Conservation (phyloP, 1,140 invertebrate species). For the Phymastichus coffea region DNA sequence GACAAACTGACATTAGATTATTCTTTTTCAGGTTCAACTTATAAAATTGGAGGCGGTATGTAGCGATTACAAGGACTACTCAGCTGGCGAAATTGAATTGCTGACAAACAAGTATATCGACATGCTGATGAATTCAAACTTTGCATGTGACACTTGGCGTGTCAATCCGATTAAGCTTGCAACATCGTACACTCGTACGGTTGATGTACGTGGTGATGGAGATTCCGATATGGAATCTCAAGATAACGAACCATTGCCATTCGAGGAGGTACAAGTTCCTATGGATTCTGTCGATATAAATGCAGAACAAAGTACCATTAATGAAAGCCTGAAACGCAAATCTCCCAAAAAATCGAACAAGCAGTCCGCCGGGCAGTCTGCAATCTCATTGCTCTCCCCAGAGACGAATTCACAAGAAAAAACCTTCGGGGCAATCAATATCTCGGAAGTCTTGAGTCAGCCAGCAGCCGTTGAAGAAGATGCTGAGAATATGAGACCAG, state of each 20-base stretch:
- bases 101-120: conserved; percentile 27
- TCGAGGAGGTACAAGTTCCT: no score
- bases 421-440: not conserved
- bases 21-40: conserved; percentile 22
- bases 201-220: no score
- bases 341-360: not conserved
- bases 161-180: no score
- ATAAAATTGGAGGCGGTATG: conserved; percentile 31
- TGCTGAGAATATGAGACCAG: no score
- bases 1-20: not conserved
- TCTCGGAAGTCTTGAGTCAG: not conserved
- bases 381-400: not conserved
- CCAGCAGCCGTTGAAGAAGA: no score
- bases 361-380: not conserved
- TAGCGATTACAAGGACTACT: conserved; percentile 19
- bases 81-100: conserved; percentile 25
- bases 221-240: no score
- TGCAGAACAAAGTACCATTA: no score
- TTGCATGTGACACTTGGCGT: conserved; percentile 21
- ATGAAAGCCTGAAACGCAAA: not conserved
- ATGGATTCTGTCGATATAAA: no score
- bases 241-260: no score
- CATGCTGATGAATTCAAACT: conserved; percentile 24
- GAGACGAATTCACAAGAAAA: not conserved
- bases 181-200: no score